phyloP scores from a whole-genome alignment of 2,113 vertebrate species.

The Barnardius zonarius region DNA sequence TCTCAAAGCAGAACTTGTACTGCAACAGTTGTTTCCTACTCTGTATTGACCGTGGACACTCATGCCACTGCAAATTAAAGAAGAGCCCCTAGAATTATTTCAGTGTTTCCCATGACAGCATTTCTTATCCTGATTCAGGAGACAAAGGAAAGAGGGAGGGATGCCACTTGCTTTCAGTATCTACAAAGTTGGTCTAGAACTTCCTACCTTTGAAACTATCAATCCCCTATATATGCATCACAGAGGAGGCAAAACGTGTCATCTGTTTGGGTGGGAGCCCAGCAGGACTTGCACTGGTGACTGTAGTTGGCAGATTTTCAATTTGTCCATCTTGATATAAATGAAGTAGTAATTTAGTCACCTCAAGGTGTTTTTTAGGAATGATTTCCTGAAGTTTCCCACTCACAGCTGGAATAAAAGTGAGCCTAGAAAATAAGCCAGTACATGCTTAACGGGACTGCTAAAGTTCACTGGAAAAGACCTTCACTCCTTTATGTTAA shows the following conservation, averaged over 20 bases:
- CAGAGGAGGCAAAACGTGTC: conserved; percentile 48
- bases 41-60: neutral
- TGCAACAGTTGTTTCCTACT: neutral
- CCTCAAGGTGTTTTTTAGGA: conserved; percentile 58
- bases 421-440: conserved; percentile 66
- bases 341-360: conserved; percentile 61
- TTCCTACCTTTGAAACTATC: conserved; percentile 63
- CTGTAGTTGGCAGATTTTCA: conserved; percentile 53
- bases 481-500: neutral
- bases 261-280: conserved; percentile 55
- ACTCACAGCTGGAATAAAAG: conserved; percentile 62
- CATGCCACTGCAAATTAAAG: neutral
- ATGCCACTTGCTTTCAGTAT: conserved; percentile 30
- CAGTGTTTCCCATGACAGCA: neutral
- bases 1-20: neutral
- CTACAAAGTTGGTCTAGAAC: conserved; percentile 42
- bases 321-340: conserved; percentile 58
- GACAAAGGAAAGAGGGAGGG: conserved; percentile 3
- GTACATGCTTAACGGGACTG: conserved; percentile 56
- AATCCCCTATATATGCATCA: conserved; percentile 48
- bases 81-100: neutral
- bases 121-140: neutral
- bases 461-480: conserved; percentile 33
- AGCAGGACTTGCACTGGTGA: conserved; percentile 60
- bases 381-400: conserved; percentile 60